Conservation (phyloP, 1,140 invertebrate genomes). For the Physella acuta region DNA sequence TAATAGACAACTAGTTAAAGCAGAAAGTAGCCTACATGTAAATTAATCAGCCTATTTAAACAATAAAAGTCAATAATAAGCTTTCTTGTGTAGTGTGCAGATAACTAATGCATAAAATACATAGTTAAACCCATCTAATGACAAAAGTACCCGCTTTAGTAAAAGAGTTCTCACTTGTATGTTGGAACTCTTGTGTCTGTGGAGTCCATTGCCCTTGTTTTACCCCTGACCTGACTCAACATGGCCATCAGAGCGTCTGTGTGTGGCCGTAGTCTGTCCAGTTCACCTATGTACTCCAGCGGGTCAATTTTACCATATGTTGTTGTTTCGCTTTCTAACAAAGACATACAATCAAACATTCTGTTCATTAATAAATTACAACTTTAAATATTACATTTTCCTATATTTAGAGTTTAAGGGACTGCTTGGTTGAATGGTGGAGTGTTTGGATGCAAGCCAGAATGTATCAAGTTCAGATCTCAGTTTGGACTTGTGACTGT, state of each 20-base stretch:
- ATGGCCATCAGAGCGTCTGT: constrained; percentile 43
- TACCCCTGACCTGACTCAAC: constrained; percentile 45
- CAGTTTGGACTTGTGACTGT: too few relatives aligned
- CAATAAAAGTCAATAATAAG: too few relatives aligned
- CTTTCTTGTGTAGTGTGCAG: too few relatives aligned
- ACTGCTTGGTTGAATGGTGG: background rate
- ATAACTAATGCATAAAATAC: too few relatives aligned
- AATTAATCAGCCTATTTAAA: too few relatives aligned
- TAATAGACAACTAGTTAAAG: too few relatives aligned
- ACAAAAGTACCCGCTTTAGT: too few relatives aligned
- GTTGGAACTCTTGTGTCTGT: constrained; percentile 48
- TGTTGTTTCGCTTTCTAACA: constrained; percentile 22
- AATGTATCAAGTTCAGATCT: background rate
- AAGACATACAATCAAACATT: background rate
- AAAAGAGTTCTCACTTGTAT: too few relatives aligned
- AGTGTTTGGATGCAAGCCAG: background rate
- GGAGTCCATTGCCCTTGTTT: constrained; percentile 44
- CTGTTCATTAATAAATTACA: background rate
- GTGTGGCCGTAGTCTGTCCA: constrained; percentile 45
- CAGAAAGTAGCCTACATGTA: too few relatives aligned
- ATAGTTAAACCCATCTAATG: too few relatives aligned
- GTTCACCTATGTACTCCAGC: constrained; percentile 39
- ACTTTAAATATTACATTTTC: background rate
- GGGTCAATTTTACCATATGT: constrained; percentile 40
- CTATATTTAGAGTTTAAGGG: background rate